phyloP scores from a whole-genome alignment of 2,888 invertebrate species.

The Pseudanteris insignis region DNA sequence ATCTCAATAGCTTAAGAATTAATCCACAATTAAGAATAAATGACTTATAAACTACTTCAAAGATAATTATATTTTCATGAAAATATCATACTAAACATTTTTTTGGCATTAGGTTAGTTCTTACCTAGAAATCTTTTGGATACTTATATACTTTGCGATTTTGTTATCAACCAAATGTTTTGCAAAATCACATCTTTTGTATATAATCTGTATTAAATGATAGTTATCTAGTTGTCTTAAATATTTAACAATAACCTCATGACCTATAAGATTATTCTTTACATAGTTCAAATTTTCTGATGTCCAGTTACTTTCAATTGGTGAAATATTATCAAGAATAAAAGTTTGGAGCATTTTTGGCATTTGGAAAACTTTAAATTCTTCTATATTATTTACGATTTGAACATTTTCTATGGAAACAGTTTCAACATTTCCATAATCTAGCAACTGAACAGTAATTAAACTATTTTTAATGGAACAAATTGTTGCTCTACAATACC shows the following conservation, averaged over 20 bases:
- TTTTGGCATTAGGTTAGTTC: background rate
- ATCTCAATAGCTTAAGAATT: no score
- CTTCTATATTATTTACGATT: constrained; percentile 6
- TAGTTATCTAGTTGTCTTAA: constrained; percentile 30
- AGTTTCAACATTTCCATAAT: constrained; percentile 26
- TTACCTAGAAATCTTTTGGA: constrained; percentile 53
- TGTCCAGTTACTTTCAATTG: background rate
- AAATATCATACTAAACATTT: no score
- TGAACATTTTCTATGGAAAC: constrained; percentile 15
- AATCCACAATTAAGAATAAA: no score
- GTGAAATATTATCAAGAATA: constrained; percentile 2
- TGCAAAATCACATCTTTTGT: constrained; percentile 51
- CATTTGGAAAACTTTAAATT: constrained; percentile 10
- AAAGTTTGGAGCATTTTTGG: constrained; percentile 17
- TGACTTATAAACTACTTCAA: no score
- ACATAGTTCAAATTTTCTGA: no score
- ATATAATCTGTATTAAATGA: constrained; percentile 51
- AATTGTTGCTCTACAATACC: constrained; percentile 19
- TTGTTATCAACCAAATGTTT: constrained; percentile 49
- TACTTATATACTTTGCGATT: constrained; percentile 49
- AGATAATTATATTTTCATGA: no score
- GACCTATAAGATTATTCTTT: constrained; percentile 5
- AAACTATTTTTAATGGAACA: no score
- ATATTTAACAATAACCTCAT: constrained; percentile 5
- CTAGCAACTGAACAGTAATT: constrained; percentile 13